Evolutionary conservation across 2,888 invertebrate species (phyloP), one percentile per base, ranked within the genome.

Genomic region (Junonia oenone): DNA sequence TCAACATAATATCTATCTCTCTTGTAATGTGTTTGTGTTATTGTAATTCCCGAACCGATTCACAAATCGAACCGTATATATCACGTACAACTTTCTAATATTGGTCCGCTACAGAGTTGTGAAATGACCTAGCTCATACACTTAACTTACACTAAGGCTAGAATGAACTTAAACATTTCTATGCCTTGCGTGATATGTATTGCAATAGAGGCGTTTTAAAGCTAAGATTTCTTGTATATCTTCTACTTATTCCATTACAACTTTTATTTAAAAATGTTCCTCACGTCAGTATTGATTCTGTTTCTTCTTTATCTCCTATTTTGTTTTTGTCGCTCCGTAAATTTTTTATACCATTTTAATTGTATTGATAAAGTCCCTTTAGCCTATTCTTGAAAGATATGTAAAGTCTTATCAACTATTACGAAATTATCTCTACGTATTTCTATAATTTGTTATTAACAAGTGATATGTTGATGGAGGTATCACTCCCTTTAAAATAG

Each of bases 41-140:
- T 13, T 43, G 26, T 43, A 43, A 47, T 40, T 26, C 35, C 27
- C 40, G 38, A 47, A 62, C 63, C 68, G 73, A 82, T 55, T 47
- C 31, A 45, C 47, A 51, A 47, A 62, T 66, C 70, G 74, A 82
- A 79, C 81, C 82, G 70, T 76, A 73, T 73, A 76, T 73, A 76
- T 83, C 82, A 83, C 75, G 88, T 82, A 87, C 89, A 89, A 89
- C 88, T 90, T 90, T 90, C 89, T 90, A 89, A 90, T 89, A 89
- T 90, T 90, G 90, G 90, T 90, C 90, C 90, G 77, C 90, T 89
- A 89, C 87, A 77, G 77, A 85, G 82, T 89, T 83, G 83, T 83
- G 87, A 87, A 86, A 79, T 83, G 84, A 81, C 72, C 87, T 88
- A 88, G 76, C 85, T 85, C 85, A 85, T 67, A 64, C 56, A 50